Evolutionary conservation across 92 coral and sea anemone genomes (phyloP).

Genomic region (Anthopleura xanthogrammica): DNA sequence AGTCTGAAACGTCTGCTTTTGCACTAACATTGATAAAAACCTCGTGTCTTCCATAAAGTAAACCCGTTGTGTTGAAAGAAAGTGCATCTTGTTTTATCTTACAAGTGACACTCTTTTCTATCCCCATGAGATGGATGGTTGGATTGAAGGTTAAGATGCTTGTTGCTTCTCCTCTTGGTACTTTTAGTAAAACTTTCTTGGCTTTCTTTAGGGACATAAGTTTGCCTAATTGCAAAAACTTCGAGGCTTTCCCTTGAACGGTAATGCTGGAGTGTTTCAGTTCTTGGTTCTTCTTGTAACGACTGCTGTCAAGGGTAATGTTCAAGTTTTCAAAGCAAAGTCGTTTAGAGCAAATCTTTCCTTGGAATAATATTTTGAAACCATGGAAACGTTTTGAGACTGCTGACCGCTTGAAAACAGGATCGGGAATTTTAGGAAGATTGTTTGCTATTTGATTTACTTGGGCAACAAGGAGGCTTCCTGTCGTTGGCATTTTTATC

Average conservation of each 20-base stretch:
- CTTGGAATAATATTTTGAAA: conserved; percentile 7
- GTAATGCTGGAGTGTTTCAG: background rate
- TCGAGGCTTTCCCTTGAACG: background rate
- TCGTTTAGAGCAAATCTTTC: conserved; percentile 7
- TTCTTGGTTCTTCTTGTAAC: background rate
- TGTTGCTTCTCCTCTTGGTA: background rate
- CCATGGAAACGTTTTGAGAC: conserved; percentile 8
- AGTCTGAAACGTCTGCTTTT: conserved; percentile 20
- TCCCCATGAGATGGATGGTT: background rate
- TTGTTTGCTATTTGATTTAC: conserved; percentile 3
- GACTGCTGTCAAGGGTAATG: conserved; percentile 6
- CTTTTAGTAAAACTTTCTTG: background rate
- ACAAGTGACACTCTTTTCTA: conserved; percentile 3
- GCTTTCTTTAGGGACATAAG: background rate
- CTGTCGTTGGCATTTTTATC: background rate
- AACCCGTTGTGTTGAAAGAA: conserved; percentile 13
- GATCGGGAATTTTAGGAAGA: conserved; percentile 20
- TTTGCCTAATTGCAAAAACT: conserved; percentile 7
- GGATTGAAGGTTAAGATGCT: background rate
- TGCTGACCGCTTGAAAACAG: background rate
- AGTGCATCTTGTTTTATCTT: background rate
- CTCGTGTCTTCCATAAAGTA: conserved; percentile 25
- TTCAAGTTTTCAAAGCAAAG: conserved; percentile 15
- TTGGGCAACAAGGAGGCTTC: background rate
- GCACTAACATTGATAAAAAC: conserved; percentile 20